Evolutionary conservation across 2,113 vertebrate genomes (phyloP), one percentile per base, ranked within the genome.

Genomic region (Dasyurus viverrinus): DNA sequence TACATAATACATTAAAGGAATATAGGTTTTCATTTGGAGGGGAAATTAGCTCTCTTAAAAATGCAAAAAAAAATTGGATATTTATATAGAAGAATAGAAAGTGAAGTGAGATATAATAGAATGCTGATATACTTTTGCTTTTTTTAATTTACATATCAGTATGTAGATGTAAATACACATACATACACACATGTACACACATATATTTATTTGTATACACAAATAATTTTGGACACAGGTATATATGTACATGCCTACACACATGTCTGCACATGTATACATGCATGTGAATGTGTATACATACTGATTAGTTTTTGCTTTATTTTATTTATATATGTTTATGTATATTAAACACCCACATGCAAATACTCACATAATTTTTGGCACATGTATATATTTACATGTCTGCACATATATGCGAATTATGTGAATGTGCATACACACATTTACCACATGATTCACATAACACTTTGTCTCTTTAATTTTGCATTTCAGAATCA

Each of bases 231-330:
- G 4, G 48, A 8, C 48, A 48, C 48, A 8, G 4, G 5, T 8
- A 0, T 7, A 36, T 16, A 36, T n/a, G 3, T 3, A 19, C 1
- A 76, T 27, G 2, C 19, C 0, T 30, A 2, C 11, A 54, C 2
- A 54, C 27, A 8, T 30, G 48, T 6, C 48, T 48, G 7, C 48
- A 48, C 48, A 48, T 48, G 7, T 48, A 8, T 48, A 48, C 48
- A 48, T 48, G 48, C 7, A 48, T 48, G 48, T 48, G 48, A 48
- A 48, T 48, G 5, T 48, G 48, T 48, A 48, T 48, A 48, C 48
- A 48, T 6, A 48, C 5, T 42, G 5, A 1, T 7, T 42, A 2
- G 0, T 16, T 57, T 36, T 36, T 68, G 3, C 6, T 68, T 36
- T 68, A 16, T 68, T 68, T 68, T 30, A 12, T 26, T 60, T 30